Conservation (phyloP, 1,140 invertebrate genomes). For the Ruditapes philippinarum region DNA sequence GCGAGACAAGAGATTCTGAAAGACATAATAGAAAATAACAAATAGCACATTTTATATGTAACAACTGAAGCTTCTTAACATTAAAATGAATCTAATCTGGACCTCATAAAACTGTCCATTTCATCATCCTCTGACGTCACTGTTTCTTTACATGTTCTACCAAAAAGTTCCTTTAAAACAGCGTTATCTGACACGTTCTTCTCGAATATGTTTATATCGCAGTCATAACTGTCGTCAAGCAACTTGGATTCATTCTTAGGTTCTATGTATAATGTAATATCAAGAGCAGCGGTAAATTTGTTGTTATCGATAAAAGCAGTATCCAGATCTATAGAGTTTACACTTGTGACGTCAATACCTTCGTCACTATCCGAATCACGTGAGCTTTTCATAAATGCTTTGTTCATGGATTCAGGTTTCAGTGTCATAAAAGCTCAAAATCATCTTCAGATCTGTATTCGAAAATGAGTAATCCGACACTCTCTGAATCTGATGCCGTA, state of each 20-base stretch:
- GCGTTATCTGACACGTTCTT: background rate
- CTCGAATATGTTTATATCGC: background rate
- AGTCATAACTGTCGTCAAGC: background rate
- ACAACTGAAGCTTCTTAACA: no score
- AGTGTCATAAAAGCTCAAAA: background rate
- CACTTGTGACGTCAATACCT: constrained; percentile 55
- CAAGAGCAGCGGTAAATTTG: background rate
- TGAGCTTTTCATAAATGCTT: constrained; percentile 30
- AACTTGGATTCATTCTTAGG: background rate
- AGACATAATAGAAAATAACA: no score
- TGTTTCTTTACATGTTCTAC: background rate
- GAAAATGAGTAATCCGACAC: background rate
- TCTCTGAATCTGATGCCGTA: constrained; percentile 9
- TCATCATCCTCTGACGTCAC: background rate
- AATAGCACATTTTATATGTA: no score
- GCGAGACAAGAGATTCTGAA: no score
- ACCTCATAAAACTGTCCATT: constrained; percentile 15
- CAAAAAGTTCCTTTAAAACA: background rate
- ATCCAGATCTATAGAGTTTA: constrained; percentile 18
- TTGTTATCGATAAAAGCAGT: constrained; percentile 22
- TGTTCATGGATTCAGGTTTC: background rate
- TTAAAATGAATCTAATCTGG: constrained; percentile 9
- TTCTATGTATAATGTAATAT: background rate
- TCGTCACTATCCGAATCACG: constrained; percentile 44
- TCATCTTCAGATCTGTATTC: background rate